Conservation (phyloP, 2,888 invertebrate genomes). For the Lydus trimaculatus region DNA sequence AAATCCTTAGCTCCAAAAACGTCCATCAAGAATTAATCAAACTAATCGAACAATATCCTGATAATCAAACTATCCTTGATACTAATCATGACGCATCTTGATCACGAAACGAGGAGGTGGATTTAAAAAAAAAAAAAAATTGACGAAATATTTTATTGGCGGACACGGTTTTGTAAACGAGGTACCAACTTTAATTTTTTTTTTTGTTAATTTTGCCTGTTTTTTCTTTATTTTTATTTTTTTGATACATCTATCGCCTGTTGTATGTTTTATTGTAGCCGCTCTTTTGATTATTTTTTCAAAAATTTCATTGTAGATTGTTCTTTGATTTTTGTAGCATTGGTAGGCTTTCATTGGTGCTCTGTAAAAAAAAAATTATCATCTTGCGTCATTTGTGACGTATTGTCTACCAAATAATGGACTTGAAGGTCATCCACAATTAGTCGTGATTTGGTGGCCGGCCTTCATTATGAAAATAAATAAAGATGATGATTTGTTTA, state of each 20-base stretch:
- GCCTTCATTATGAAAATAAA: too few species aligned
- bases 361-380: background rate
- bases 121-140: constrained; percentile 11
- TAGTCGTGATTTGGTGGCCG: too few species aligned
- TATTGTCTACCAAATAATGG: too few species aligned
- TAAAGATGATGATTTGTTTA: background rate
- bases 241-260: constrained; percentile 12
- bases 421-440: too few species aligned
- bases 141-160: constrained; percentile 29
- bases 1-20: constrained; percentile 68
- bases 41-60: constrained; percentile 52
- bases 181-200: constrained; percentile 22
- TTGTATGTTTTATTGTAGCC: constrained; percentile 23
- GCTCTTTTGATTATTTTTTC: constrained; percentile 25
- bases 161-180: constrained; percentile 33
- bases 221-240: constrained; percentile 28
- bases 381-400: too few species aligned
- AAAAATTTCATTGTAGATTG: constrained; percentile 22
- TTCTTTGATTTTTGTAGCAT: constrained; percentile 48
- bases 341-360: constrained; percentile 50
- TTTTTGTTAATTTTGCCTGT: constrained; percentile 25
- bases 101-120: constrained; percentile 45
- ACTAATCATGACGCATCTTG: constrained; percentile 53
- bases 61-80: constrained; percentile 45
- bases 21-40: constrained; percentile 63